Conservation (phyloP, 2,113 vertebrate genomes). For the Trichomycterus rosablanca region DNA sequence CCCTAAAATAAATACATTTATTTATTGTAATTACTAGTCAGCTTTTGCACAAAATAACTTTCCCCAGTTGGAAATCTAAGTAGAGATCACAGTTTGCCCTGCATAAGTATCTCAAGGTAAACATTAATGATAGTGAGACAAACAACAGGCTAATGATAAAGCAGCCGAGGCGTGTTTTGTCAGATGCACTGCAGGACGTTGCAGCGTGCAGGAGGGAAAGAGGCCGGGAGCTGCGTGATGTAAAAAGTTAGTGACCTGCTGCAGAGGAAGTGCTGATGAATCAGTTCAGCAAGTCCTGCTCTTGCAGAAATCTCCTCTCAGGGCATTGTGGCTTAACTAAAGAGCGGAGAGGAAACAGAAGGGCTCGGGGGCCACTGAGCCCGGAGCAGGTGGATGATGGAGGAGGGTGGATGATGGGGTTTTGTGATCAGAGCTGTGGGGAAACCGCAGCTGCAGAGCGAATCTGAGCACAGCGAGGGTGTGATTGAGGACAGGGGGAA, state of each 20-base stretch:
- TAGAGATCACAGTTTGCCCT: too few relatives aligned
- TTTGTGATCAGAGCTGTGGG: constrained; percentile 5
- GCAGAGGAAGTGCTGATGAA: constrained; percentile 13
- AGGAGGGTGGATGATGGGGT: constrained; percentile 6
- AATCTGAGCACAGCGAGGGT: background rate
- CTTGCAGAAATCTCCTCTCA: background rate
- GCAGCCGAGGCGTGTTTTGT: background rate
- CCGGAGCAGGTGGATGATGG: constrained; percentile 28
- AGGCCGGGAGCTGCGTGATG: background rate
- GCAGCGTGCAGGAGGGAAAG: background rate
- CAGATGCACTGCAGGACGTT: background rate
- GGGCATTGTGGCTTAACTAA: background rate
- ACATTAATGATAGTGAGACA: background rate
- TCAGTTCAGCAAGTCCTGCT: background rate
- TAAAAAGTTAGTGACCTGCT: background rate
- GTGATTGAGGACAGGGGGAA: background rate
- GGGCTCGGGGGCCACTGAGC: background rate
- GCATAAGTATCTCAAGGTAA: background rate
- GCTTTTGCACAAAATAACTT: too few relatives aligned
- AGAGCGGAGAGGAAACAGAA: constrained; percentile 4
- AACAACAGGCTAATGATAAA: constrained; percentile 10
- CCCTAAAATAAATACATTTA: too few relatives aligned
- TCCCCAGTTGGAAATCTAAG: too few relatives aligned
- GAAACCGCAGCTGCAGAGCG: background rate
- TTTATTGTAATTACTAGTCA: too few relatives aligned